Evolutionary conservation across 1,140 invertebrate species (phyloP).

Genomic region (Charaxes varanes): DNA sequence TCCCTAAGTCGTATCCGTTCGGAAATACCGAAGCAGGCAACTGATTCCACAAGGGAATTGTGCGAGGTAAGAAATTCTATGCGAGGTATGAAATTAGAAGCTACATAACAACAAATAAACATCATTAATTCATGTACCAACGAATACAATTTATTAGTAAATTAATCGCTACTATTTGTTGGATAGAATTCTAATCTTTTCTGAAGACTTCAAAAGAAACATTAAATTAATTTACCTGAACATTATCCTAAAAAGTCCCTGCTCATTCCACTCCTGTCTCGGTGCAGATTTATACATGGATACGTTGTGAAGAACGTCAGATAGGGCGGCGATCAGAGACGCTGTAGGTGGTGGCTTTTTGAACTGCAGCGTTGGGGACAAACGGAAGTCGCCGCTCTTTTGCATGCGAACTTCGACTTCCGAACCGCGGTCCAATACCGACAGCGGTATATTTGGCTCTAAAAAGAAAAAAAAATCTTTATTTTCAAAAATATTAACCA

Average conservation of each 20-base stretch:
- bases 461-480: constrained; percentile 23
- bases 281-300: constrained; percentile 36
- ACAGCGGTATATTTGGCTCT: constrained; percentile 55
- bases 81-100: no score
- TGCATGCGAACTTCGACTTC: constrained; percentile 51
- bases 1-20: no score
- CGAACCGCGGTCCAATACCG: constrained; percentile 40
- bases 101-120: no score
- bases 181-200: no score
- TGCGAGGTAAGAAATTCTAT: no score
- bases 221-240: constrained; percentile 56
- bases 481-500: no score
- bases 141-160: no score
- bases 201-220: no score
- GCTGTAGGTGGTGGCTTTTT: constrained; percentile 38
- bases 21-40: no score
- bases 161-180: no score
- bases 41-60: no score
- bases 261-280: constrained; percentile 47
- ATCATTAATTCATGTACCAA: no score
- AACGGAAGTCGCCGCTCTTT: constrained; percentile 34
- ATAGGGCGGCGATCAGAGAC: constrained; percentile 33
- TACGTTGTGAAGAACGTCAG: constrained; percentile 46
- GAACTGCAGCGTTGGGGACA: constrained; percentile 22
- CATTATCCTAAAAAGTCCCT: constrained; percentile 46